A percentile compares a stretch with the other conserved stretches of the same genome.
phyloP scores from a whole-genome alignment of 2,888 invertebrate genomes.

The Philaethria dido region DNA sequence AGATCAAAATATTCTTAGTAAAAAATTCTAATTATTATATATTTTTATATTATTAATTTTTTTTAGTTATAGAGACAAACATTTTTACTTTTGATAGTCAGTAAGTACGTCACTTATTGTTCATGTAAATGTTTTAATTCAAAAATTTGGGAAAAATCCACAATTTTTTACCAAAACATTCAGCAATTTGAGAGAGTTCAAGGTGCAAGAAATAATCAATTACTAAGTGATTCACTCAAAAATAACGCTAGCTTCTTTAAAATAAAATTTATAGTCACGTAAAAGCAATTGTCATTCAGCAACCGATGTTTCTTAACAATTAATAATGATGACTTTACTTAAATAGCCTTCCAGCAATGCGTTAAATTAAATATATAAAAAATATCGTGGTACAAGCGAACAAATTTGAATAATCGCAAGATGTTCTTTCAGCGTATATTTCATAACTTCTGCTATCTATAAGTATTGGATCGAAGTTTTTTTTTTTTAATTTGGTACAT shows the following conservation, averaged over 20 bases:
- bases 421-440: background rate
- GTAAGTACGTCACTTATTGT: too few relatives aligned
- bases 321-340: conserved; percentile 18
- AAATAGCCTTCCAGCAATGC: conserved; percentile 11
- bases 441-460: background rate
- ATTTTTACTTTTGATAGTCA: too few relatives aligned
- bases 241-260: background rate
- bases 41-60: too few relatives aligned
- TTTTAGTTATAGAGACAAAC: too few relatives aligned
- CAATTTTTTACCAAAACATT: background rate
- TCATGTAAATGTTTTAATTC: too few relatives aligned
- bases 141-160: too few relatives aligned
- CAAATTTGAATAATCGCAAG: conserved; percentile 11
- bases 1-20: too few relatives aligned
- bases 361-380: conserved; percentile 15
- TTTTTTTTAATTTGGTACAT: conserved; percentile 39
- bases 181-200: background rate
- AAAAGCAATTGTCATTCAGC: conserved; percentile 11
- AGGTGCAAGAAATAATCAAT: conserved; percentile 4
- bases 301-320: conserved; percentile 12
- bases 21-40: too few relatives aligned
- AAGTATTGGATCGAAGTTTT: background rate
- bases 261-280: conserved; percentile 17
- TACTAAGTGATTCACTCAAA: background rate
- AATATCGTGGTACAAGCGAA: background rate